phyloP scores from a whole-genome alignment of 2,797 vertebrate genomes.

The Lagothrix lagotricha region DNA sequence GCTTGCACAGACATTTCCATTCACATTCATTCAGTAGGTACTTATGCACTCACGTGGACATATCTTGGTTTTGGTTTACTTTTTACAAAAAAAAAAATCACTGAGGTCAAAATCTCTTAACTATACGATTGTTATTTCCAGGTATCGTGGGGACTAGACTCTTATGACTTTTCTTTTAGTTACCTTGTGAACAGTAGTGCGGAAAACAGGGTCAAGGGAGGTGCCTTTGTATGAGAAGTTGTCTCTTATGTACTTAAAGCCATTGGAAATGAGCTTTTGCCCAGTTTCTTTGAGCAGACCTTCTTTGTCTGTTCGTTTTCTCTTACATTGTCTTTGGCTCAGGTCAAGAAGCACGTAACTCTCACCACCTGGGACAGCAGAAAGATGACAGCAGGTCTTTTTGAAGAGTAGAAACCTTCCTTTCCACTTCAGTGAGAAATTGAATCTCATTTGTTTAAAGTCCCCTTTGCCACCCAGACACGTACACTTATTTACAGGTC shows the following conservation, averaged over 20 bases:
- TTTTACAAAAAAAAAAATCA: not conserved
- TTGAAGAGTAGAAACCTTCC: constrained; percentile 45
- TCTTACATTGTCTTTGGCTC: not conserved
- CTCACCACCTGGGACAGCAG: constrained; percentile 46
- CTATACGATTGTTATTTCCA: not conserved
- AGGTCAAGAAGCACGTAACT: constrained; percentile 21
- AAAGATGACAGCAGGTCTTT: constrained; percentile 53
- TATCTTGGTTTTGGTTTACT: not conserved
- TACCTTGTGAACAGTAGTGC: not conserved
- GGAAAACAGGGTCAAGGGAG: not conserved
- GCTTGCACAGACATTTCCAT: not conserved
- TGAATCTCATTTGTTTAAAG: not conserved
- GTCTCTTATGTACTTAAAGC: not conserved
- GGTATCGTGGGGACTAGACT: not conserved
- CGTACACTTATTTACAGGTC: not conserved
- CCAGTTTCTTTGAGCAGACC: not conserved
- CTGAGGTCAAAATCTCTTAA: not conserved
- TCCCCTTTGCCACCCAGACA: constrained; percentile 1
- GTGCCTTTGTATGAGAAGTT: not conserved
- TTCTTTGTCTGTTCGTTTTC: not conserved
- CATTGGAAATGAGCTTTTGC: not conserved
- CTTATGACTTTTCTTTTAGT: not conserved
- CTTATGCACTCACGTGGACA: not conserved
- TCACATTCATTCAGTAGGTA: not conserved
- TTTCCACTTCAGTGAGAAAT: constrained; percentile 38